These are phyloP conservation scores for Rhinichthys osculus DNA, from an alignment of 2,797 vertebrate species.

Conservation along the genomic window DNA sequence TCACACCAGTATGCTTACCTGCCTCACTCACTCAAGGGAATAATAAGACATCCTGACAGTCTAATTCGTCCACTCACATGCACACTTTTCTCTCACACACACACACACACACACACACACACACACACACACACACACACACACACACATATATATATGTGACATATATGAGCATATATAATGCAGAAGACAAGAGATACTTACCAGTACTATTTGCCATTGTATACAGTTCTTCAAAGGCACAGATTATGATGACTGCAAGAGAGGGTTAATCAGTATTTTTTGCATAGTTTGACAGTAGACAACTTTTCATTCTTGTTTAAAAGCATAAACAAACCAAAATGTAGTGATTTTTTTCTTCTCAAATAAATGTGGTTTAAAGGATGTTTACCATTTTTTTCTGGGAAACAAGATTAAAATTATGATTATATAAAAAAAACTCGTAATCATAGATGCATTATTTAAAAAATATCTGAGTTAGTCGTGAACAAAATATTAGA, in stretches of 20 bases:
- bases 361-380: not conserved
- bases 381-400: not conserved
- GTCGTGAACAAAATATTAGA: not conserved
- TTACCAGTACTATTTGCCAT: slow-evolving; percentile 18
- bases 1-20: slow-evolving; percentile 33
- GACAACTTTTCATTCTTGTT: not conserved
- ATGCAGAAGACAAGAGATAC: not conserved
- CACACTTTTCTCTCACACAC: not conserved
- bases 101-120: no score
- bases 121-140: no score
- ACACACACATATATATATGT: no score
- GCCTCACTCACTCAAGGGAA: not conserved
- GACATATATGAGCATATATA: not conserved
- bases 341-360: not conserved
- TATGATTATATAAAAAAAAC: no score
- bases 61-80: not conserved
- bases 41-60: not conserved
- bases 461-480: not conserved
- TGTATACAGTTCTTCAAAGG: slow-evolving; percentile 6
- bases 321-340: not conserved
- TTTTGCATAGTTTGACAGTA: not conserved
- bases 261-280: not conserved
- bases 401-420: not conserved
- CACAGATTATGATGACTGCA: not conserved
- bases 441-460: not conserved